Evolutionary conservation across 1,140 invertebrate species (phyloP).

Genomic region (Anastatus disparis): DNA sequence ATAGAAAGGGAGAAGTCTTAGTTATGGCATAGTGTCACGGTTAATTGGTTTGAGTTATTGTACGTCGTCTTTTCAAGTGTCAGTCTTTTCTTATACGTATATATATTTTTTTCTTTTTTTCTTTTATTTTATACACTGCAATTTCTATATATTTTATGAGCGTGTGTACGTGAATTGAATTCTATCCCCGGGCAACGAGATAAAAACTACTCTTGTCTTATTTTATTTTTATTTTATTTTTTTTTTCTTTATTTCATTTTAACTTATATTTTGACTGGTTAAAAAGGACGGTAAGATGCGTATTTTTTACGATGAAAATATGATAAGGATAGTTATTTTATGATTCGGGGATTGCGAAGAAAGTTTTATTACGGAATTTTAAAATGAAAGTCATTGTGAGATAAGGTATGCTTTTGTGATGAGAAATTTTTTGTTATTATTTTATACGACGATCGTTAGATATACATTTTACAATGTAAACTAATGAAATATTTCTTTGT

Average conservation of each 20-base stretch:
- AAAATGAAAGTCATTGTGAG: not conserved
- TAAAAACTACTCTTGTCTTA: conserved; percentile 4
- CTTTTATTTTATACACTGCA: conserved; percentile 19
- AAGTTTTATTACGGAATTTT: not conserved
- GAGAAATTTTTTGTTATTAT: too few relatives aligned
- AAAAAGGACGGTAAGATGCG: too few relatives aligned
- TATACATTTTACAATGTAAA: too few relatives aligned
- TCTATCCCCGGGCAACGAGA: conserved; percentile 24
- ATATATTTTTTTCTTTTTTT: too few relatives aligned
- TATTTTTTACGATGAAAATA: not conserved
- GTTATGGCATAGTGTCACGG: conserved; percentile 52
- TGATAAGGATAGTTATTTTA: conserved; percentile 9
- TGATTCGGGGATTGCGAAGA: not conserved
- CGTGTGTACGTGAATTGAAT: not conserved
- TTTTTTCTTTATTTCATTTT: conserved; percentile 25
- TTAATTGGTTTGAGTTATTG: conserved; percentile 59
- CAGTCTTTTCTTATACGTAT: conserved; percentile 31
- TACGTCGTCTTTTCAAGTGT: conserved; percentile 42
- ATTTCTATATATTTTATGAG: not conserved
- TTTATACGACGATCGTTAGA: too few relatives aligned
- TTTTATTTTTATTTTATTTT: not conserved
- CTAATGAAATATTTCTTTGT: too few relatives aligned
- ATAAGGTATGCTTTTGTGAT: too few relatives aligned
- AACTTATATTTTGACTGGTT: too few relatives aligned
- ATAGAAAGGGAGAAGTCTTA: too few relatives aligned